Conservation (phyloP, 2,797 vertebrate species). For the Anolis apletophallus region DNA sequence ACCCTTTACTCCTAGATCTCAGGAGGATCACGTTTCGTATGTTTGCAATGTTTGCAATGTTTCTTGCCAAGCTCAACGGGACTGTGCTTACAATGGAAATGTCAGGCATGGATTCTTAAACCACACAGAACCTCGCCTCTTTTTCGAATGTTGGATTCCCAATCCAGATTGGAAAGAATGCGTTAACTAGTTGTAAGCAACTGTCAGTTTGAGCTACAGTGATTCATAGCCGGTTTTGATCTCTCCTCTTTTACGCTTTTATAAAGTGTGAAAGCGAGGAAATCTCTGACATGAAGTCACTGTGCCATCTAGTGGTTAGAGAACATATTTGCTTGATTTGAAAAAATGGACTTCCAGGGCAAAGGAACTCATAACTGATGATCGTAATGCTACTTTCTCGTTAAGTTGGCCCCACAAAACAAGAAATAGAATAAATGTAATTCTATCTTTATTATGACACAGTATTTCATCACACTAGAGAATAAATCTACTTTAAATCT, state of each 20-base stretch:
- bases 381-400: not conserved
- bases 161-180: not conserved
- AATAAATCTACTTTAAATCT: no score
- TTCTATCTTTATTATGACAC: no score
- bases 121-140: not conserved
- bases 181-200: not conserved
- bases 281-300: not conserved
- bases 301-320: constrained; percentile 70
- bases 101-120: not conserved
- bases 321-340: not conserved
- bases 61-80: not conserved
- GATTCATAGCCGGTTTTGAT: not conserved
- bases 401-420: not conserved
- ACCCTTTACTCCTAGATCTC: not conserved
- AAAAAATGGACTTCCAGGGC: no score
- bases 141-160: not conserved
- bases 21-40: not conserved
- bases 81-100: not conserved
- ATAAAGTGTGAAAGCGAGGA: not conserved
- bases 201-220: accelerated
- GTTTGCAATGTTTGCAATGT: not conserved
- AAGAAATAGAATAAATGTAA: not conserved
- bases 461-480: no score
- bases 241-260: not conserved
- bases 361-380: not conserved